Conservation (phyloP, 2,113 vertebrate species). For the Lethenteron camtschaticum region DNA sequence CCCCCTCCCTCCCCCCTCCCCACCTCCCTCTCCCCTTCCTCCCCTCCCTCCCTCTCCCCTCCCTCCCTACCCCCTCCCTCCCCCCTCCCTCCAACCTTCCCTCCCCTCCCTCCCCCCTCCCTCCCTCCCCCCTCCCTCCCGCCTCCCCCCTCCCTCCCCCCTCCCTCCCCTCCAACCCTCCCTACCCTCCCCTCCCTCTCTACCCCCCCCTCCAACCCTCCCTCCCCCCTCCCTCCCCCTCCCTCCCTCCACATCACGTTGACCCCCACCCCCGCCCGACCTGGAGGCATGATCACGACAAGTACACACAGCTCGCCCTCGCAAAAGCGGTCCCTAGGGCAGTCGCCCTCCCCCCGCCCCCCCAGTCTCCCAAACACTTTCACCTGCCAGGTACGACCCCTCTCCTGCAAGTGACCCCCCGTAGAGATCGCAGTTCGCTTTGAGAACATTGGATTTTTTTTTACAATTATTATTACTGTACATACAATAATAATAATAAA, state of each 20-base stretch:
- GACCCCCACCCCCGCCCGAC: background rate
- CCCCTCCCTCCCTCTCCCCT: too few relatives aligned
- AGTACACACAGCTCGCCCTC: too few relatives aligned
- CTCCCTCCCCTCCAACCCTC: background rate
- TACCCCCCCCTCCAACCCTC: background rate
- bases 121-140: background rate
- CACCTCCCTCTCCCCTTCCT: background rate
- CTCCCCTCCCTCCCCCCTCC: background rate
- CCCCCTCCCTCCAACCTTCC: background rate
- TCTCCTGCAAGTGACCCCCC: too few relatives aligned
- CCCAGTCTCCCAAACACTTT: too few relatives aligned
- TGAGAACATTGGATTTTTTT: too few relatives aligned
- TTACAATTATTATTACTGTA: too few relatives aligned
- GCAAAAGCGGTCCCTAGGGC: too few relatives aligned
- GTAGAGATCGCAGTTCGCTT: too few relatives aligned
- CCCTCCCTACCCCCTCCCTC: background rate
- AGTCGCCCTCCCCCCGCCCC: too few relatives aligned
- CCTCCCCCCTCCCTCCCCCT: background rate
- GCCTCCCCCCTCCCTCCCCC: background rate
- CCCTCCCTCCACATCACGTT: background rate
- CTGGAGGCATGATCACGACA: too few relatives aligned
- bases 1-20: constrained; percentile 7
- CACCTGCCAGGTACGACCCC: too few relatives aligned
- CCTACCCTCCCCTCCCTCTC: background rate
- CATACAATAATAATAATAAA: too few relatives aligned